A percentile compares a stretch with the other conserved stretches of the same genome.
Evolutionary conservation across 2,888 invertebrate genomes (phyloP).

Genomic region (Frankliniella fusca): DNA sequence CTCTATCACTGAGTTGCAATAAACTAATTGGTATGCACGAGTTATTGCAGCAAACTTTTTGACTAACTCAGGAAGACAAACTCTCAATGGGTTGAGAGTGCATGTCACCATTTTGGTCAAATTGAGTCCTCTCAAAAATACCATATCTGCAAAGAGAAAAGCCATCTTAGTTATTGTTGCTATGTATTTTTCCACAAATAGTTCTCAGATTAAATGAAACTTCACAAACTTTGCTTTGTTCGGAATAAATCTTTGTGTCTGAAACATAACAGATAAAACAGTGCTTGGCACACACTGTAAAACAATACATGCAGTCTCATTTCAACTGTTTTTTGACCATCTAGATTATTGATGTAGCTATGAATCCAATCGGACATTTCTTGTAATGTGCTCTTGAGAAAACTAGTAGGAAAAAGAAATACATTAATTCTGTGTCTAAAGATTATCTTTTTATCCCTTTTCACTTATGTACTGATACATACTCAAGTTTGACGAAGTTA

Average conservation of each 20-base stretch:
- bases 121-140: slow-evolving; percentile 76
- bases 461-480: slow-evolving; percentile 43
- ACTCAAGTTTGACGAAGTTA: slow-evolving; percentile 59
- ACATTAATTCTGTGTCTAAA: background rate
- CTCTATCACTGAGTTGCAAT: slow-evolving; percentile 87
- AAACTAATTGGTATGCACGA: slow-evolving; percentile 56
- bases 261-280: slow-evolving; percentile 90
- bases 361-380: slow-evolving; percentile 81
- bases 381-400: slow-evolving; percentile 60
- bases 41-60: slow-evolving; percentile 57
- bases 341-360: slow-evolving; percentile 62
- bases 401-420: slow-evolving; percentile 50
- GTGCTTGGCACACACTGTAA: slow-evolving; percentile 84
- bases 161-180: slow-evolving; percentile 29
- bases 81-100: slow-evolving; percentile 79
- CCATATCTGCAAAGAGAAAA: slow-evolving; percentile 60
- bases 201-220: background rate
- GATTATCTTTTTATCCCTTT: too few species aligned
- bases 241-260: slow-evolving; percentile 77
- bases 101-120: slow-evolving; percentile 78
- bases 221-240: slow-evolving; percentile 66
- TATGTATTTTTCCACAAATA: background rate
- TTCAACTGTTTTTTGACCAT: slow-evolving; percentile 52
- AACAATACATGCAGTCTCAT: slow-evolving; percentile 78
- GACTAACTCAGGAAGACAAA: slow-evolving; percentile 68